These are phyloP conservation scores for Bombus pascuorum DNA, from an alignment of 1,140 invertebrate species.

Conservation along the genomic window DNA sequence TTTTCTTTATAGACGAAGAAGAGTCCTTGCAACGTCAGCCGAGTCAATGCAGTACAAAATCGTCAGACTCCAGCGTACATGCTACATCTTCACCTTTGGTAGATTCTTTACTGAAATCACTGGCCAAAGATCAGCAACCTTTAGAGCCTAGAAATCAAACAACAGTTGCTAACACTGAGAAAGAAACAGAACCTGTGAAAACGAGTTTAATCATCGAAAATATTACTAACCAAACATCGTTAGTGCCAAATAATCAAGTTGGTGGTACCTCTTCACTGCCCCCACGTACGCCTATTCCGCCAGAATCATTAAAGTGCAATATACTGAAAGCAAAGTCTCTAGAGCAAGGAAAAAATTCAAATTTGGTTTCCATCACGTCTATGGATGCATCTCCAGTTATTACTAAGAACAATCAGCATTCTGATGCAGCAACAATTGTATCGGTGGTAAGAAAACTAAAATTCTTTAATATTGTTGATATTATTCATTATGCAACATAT, in stretches of 20 bases:
- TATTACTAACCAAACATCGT: conserved; percentile 80
- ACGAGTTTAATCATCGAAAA: conserved; percentile 78
- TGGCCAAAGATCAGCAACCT: conserved; percentile 84
- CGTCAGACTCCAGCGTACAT: conserved; percentile 74
- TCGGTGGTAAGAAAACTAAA: conserved; percentile 86
- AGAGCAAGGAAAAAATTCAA: conserved; percentile 78
- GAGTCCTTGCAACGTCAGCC: conserved; percentile 82
- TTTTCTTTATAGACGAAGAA: conserved; percentile 66
- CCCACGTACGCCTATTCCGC: conserved; percentile 86
- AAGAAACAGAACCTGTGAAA: conserved; percentile 76
- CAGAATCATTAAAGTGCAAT: conserved; percentile 96
- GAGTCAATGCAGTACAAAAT: conserved; percentile 82
- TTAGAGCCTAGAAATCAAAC: conserved; percentile 82
- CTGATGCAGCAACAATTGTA: conserved; percentile 87
- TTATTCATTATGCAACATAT: neutral
- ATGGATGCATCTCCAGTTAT: conserved; percentile 76
- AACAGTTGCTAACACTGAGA: conserved; percentile 77
- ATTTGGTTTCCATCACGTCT: conserved; percentile 78
- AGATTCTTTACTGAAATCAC: conserved; percentile 83
- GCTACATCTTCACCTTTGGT: conserved; percentile 78
- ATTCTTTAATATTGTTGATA: neutral
- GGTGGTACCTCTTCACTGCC: conserved; percentile 78
- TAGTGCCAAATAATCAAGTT: conserved; percentile 81
- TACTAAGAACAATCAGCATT: conserved; percentile 76
- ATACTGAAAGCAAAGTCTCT: conserved; percentile 90